These are phyloP conservation scores for Lordiphosa collinella DNA, from an alignment of 1,140 invertebrate genomes.

Conservation along the genomic window DNA sequence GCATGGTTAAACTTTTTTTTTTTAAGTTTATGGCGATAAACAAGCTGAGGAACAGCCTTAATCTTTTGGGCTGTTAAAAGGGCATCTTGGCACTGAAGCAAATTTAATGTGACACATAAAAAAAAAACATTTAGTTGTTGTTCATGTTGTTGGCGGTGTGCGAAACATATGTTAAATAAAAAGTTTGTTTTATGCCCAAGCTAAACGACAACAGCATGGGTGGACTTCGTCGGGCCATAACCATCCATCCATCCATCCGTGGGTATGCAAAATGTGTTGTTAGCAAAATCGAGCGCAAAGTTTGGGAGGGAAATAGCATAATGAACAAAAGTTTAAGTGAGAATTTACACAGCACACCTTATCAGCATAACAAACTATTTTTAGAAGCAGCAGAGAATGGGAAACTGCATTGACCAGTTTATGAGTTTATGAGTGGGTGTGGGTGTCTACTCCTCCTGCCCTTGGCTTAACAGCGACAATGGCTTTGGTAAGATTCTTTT, in stretches of 20 bases:
- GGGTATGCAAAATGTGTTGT: conserved; percentile 42
- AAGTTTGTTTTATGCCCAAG: conserved; percentile 24
- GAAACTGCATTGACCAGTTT: too few species aligned
- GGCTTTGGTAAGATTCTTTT: too few species aligned
- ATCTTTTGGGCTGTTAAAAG: neutral
- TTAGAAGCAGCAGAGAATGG: too few species aligned
- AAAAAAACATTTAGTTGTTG: conserved; percentile 10
- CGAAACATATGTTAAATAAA: conserved; percentile 33
- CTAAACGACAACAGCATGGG: conserved; percentile 9
- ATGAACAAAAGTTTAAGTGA: too few species aligned
- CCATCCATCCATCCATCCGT: neutral
- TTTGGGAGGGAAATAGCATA: too few species aligned
- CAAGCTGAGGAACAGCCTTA: neutral
- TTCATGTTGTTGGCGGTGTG: neutral
- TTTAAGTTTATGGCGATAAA: too few species aligned
- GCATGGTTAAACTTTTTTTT: too few species aligned
- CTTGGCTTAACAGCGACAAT: too few species aligned
- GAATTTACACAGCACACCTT: too few species aligned
- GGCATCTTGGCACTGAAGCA: neutral
- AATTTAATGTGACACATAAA: conserved; percentile 7
- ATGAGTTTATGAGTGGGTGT: neutral
- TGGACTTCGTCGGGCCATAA: neutral
- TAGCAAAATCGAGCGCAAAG: conserved; percentile 6
- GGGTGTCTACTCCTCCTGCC: too few species aligned
- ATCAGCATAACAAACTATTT: too few species aligned